A percentile compares a stretch with the other conserved stretches of the same genome.
These are phyloP conservation scores for Heliconius eleuchia DNA, from an alignment of 1,140 invertebrate species.

Conservation along the genomic window DNA sequence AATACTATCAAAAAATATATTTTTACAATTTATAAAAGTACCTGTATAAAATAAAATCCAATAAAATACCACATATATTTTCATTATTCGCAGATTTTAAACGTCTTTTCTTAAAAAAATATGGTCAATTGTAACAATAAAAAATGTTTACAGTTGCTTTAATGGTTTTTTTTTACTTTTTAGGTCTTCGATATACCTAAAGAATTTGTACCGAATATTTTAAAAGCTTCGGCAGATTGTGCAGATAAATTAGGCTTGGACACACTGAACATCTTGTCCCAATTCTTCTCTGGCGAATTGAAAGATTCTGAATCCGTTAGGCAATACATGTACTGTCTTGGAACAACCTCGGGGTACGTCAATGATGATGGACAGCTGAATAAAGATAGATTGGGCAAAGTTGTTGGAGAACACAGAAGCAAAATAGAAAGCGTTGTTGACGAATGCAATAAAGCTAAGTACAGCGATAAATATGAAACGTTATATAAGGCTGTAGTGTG, in stretches of 20 bases:
- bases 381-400: background rate
- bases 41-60: too few species aligned
- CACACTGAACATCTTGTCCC: background rate
- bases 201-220: background rate
- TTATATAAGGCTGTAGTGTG: background rate
- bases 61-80: too few species aligned
- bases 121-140: background rate
- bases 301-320: background rate
- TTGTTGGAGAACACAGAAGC: background rate
- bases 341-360: background rate
- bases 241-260: slow-evolving; percentile 2
- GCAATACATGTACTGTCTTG: background rate
- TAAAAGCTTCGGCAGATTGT: slow-evolving; percentile 6
- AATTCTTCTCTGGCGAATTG: background rate
- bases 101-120: too few species aligned
- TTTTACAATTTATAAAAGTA: too few species aligned
- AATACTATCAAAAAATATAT: too few species aligned
- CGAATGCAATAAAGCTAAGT: background rate
- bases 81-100: too few species aligned
- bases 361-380: background rate
- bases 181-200: background rate
- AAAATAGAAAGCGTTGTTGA: background rate
- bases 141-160: background rate
- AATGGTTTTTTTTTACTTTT: background rate
- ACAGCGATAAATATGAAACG: background rate